phyloP scores from a whole-genome alignment of 1,140 invertebrate species.

The Papilio glaucus region DNA sequence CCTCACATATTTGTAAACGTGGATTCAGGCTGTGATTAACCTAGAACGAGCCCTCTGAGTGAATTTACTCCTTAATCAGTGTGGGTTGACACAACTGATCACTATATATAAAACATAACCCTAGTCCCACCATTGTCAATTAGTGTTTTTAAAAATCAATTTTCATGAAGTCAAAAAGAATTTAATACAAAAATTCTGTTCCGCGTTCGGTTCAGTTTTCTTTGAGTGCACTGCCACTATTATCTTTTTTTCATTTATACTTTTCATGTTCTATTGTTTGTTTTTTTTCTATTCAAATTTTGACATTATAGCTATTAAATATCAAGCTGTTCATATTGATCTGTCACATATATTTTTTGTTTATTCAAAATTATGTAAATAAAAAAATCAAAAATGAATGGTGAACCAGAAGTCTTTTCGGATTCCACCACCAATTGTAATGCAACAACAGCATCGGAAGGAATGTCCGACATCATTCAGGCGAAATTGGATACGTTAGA shows the following conservation, averaged over 20 bases:
- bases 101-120: too few species aligned
- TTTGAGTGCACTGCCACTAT: slow-evolving; percentile 4
- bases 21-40: too few species aligned
- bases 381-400: slow-evolving; percentile 65
- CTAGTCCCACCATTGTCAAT: too few species aligned
- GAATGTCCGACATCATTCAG: slow-evolving; percentile 68
- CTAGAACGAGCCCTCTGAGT: too few species aligned
- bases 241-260: slow-evolving; percentile 17
- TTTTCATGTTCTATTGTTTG: slow-evolving; percentile 26
- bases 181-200: neutral
- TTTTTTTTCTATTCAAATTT: slow-evolving; percentile 25
- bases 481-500: slow-evolving; percentile 74
- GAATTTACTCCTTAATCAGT: too few species aligned
- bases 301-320: slow-evolving; percentile 26
- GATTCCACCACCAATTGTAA: slow-evolving; percentile 73
- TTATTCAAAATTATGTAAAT: slow-evolving; percentile 47
- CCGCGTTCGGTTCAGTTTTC: neutral
- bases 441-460: slow-evolving; percentile 63
- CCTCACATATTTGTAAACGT: too few species aligned
- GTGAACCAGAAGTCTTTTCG: slow-evolving; percentile 67
- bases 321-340: neutral
- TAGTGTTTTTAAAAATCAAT: neutral
- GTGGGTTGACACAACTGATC: too few species aligned
- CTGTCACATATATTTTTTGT: slow-evolving; percentile 33
- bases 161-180: neutral